Evolutionary conservation across 92 coral and sea anemone genomes (phyloP), one percentile per base, ranked within the genome.

Genomic region (Paramuricea clavata): DNA sequence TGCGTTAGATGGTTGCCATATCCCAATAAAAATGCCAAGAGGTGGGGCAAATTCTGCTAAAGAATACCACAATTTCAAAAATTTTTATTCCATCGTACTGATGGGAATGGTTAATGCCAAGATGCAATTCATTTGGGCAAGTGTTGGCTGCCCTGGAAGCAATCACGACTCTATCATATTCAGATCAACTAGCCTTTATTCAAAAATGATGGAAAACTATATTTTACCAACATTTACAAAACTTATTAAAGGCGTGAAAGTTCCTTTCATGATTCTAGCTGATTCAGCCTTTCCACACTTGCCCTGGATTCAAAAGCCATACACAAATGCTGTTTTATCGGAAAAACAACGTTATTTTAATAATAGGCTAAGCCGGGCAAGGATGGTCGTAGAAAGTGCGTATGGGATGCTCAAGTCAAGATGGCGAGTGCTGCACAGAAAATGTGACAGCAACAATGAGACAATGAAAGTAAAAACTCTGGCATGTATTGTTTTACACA

Each of bases 61-160:
- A 69, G 93, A 90, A 50, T 90, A 80, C 81, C 88, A 90, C 28
- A 90, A 90, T 60, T 90, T 86, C 44, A 90, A 81, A 43, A 90
- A 90, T 43, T 81, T 90, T 44, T 86, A 86, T 75, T 85, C 81
- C 13, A 77, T 86, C 57, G 88, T 90, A 11, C 70, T 90, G 31
- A 90, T 90, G 90, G 93, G 65, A 12, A 90, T 86, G 87, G 88
- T 90, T 12, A 90, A 86, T 74, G 81, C 90, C 16, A 86, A 90
- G 25, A 72, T 27, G 13, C 49, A 77, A 28, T 86, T 90, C 47
- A 60, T 86, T 30, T 90, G 90, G 90, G 90, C 76, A 57, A 74
- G 87, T 52, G 69, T 81, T 81, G 90, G 93, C 30, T 82, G 78
- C 80, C 90, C 86, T 15, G 88, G 86, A 17, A 85, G 60, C 64